Evolutionary conservation across 2,113 vertebrate species (phyloP).

Genomic region (Dromaius novaehollandiae): DNA sequence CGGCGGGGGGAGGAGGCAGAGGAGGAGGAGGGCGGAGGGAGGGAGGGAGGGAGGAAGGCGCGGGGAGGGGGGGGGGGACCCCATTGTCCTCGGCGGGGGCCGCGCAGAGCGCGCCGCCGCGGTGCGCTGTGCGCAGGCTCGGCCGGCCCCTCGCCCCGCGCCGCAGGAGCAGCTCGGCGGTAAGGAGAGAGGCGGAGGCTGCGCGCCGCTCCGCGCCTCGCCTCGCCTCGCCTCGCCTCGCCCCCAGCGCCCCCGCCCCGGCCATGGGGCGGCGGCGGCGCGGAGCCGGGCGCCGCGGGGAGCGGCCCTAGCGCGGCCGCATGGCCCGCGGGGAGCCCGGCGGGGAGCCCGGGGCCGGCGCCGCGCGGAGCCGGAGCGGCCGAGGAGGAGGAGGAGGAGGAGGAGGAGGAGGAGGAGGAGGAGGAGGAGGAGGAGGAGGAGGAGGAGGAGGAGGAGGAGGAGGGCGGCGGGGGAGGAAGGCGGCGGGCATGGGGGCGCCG

Average conservation of each 20-base stretch:
- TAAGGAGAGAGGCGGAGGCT: background rate
- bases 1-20: background rate
- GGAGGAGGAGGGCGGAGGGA: background rate
- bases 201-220: background rate
- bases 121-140: background rate
- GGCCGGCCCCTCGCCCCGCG: background rate
- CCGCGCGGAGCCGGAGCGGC: conserved; percentile 18
- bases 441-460: background rate
- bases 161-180: background rate
- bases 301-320: background rate
- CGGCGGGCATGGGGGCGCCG: conserved; percentile 35
- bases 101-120: background rate
- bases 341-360: background rate
- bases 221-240: too few relatives aligned
- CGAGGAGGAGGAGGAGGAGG: too few relatives aligned
- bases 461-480: background rate
- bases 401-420: too few relatives aligned
- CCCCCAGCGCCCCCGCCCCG: background rate
- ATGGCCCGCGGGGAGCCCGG: background rate
- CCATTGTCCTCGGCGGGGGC: conserved; percentile 14
- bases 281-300: background rate
- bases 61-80: conserved; percentile 11
- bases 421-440: too few relatives aligned
- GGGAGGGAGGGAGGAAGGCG: background rate
- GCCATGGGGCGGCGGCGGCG: conserved; percentile 40